Conservation (phyloP, 1,140 invertebrate genomes). For the Ooceraea biroi region DNA sequence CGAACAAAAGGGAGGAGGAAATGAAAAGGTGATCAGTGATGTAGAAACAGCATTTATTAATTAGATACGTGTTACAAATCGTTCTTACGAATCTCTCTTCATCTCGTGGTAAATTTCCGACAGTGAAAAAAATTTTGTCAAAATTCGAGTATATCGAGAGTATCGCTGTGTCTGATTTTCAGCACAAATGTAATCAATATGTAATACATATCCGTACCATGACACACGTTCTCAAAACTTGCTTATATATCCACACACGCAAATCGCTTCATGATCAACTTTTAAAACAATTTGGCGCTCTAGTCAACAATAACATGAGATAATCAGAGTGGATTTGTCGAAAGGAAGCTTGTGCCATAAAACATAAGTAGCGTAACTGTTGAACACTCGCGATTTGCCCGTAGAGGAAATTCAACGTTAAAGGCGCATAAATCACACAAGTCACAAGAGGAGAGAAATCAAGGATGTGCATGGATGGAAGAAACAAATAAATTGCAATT, state of each 20-base stretch:
- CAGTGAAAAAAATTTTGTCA: conserved; percentile 37
- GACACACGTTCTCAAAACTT: conserved; percentile 13
- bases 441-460: conserved; percentile 32
- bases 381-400: neutral
- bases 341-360: conserved; percentile 2
- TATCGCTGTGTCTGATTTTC: neutral
- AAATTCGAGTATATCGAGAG: conserved; percentile 15
- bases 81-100: conserved; percentile 24
- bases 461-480: conserved; percentile 24
- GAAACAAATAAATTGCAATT: conserved; percentile 38
- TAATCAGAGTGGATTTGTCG: neutral
- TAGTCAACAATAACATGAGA: neutral
- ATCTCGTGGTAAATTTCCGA: conserved; percentile 38
- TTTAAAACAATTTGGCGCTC: neutral
- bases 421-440: neutral
- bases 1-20: conserved; percentile 70
- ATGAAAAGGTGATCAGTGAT: conserved; percentile 69
- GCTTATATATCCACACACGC: neutral
- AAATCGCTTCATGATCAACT: neutral
- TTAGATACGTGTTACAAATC: conserved; percentile 75
- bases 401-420: neutral
- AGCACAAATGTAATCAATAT: conserved; percentile 23
- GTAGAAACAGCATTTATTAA: conserved; percentile 77
- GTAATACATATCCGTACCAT: neutral
- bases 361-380: neutral